phyloP scores from a whole-genome alignment of 1,140 invertebrate genomes.

The Wasmannia auropunctata region DNA sequence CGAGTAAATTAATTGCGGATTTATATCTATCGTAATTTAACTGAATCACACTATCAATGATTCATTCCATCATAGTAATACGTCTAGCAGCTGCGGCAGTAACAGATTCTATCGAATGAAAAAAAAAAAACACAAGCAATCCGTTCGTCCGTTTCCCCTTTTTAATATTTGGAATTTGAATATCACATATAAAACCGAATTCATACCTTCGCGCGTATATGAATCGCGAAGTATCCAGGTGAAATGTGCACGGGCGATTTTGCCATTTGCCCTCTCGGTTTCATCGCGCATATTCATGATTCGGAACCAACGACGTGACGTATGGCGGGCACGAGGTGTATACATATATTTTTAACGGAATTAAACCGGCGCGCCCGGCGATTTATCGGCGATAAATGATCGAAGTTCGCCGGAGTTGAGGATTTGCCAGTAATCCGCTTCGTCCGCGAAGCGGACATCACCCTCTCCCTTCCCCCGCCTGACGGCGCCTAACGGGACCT shows the following conservation, averaged over 20 bases:
- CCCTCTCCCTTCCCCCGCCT: too few relatives aligned
- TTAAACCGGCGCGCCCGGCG: constrained; percentile 1
- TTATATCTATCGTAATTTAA: not conserved
- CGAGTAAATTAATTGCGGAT: constrained; percentile 7
- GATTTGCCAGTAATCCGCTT: constrained; percentile 53
- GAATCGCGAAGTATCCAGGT: not conserved
- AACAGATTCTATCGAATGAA: not conserved
- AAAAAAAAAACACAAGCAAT: not conserved
- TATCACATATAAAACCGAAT: not conserved
- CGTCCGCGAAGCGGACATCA: not conserved
- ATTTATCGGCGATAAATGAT: constrained; percentile 51
- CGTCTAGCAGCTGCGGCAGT: not conserved
- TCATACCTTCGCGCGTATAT: too few relatives aligned
- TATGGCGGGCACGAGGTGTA: not conserved
- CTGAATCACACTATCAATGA: not conserved
- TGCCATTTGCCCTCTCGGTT: not conserved
- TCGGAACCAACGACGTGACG: constrained; percentile 4
- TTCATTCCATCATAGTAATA: constrained; percentile 6
- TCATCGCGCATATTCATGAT: constrained; percentile 38
- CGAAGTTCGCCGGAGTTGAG: not conserved
- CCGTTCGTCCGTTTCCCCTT: not conserved
- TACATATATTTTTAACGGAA: constrained; percentile 54
- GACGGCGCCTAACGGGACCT: not conserved
- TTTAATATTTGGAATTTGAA: not conserved
- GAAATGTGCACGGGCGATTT: not conserved